A percentile compares a stretch with the other conserved stretches of the same genome.
Evolutionary conservation across 2,888 invertebrate genomes (phyloP).

Genomic region (Brachycybe producta): DNA sequence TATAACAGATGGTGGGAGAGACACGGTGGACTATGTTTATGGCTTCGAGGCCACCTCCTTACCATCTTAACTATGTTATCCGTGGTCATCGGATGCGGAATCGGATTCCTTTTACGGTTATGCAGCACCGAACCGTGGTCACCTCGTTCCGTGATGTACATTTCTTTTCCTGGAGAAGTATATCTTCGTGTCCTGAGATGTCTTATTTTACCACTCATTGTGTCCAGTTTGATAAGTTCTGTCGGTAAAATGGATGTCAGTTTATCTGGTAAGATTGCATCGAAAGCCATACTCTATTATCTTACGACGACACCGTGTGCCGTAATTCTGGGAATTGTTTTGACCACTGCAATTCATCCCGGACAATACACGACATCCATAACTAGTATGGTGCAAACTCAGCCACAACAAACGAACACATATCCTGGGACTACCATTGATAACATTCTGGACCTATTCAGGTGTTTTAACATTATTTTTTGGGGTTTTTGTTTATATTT

Average conservation of each 20-base stretch:
- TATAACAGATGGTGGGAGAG: too few species aligned
- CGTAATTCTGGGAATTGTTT: slow-evolving; percentile 75
- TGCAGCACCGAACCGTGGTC: neutral
- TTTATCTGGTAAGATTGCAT: slow-evolving; percentile 75
- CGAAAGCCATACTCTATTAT: slow-evolving; percentile 77
- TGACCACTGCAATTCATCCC: slow-evolving; percentile 77
- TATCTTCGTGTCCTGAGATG: slow-evolving; percentile 92
- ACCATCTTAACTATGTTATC: neutral
- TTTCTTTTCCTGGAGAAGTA: slow-evolving; percentile 53
- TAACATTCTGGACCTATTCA: slow-evolving; percentile 78
- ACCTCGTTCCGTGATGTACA: slow-evolving; percentile 22
- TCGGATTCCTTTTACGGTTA: neutral
- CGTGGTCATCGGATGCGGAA: neutral
- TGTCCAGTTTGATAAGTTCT: slow-evolving; percentile 71
- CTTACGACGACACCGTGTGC: slow-evolving; percentile 82
- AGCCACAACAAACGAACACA: slow-evolving; percentile 24
- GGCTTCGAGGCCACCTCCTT: too few species aligned
- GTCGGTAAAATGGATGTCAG: slow-evolving; percentile 82
- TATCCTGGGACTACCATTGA: slow-evolving; percentile 67
- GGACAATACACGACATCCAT: too few species aligned
- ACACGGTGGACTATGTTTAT: too few species aligned
- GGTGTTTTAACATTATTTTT: too few species aligned
- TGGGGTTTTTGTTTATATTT: too few species aligned
- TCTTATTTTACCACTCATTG: slow-evolving; percentile 82
- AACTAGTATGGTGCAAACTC: slow-evolving; percentile 25